Base-by-base conservation (phyloP, 1,140 invertebrate genomes). In the Hypothenemus hampei region DNA sequence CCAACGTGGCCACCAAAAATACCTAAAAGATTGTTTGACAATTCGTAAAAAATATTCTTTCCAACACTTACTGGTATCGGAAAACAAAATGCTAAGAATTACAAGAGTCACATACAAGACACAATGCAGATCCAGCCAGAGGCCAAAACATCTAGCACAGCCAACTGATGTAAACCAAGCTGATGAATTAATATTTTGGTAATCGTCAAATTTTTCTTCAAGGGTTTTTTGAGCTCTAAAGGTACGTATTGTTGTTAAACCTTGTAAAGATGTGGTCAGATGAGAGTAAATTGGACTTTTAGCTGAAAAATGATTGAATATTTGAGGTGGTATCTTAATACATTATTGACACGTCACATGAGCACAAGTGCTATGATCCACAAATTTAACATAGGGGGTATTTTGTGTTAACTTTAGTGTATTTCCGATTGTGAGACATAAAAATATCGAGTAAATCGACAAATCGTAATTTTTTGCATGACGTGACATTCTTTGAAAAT, bases 261-360 rank as follows among this genome's bases (percentile, higher is more conserved):
- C 91, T 59, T 84, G 81, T 1, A 93, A 63, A 0, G 87, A 84
- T 0, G 88, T 79, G 20, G 83, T 86, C 22, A 93, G 76, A 57
- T 93, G 89, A 0, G 87, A 87, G 65, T 90, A 91, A 0, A 94
- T 79, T 0, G 91, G 91, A 72, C 83, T 87, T 45, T 83, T 79
- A 11, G 78, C 82, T 84, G 58, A 10, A 74, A 70, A 37, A 3
- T 2, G 0, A 16, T 13, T 37, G 11, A 37, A 3, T 1, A 8
- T 37, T 15, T 29, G 21, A 10, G 1, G 7, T 8, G 3, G 5
- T 24, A 48, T 11, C 15, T 13, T 35, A 40, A 11, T 24, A 8
- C 10, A 4, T 37, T 1, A 3, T n/a, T n/a, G n/a, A n/a, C n/a
- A n/a, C n/a, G n/a, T n/a, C n/a, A n/a, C n/a, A n/a, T n/a, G n/a